Conservation (phyloP, 1,140 invertebrate species). For the Stenopsyche tienmushanensis region DNA sequence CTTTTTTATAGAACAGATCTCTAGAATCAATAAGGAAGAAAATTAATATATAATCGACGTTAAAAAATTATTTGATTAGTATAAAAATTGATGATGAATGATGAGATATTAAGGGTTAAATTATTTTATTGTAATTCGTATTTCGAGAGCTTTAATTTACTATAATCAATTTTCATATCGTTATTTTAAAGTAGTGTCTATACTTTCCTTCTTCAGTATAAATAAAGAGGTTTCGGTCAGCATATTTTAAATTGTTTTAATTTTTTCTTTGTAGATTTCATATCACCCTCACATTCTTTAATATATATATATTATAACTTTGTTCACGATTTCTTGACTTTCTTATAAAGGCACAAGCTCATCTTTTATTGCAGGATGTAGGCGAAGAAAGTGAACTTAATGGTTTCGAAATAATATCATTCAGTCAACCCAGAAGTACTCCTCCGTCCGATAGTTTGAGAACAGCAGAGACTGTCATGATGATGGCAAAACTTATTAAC, state of each 20-base stretch:
- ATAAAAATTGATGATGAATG: too few species aligned
- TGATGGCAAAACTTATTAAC: constrained; percentile 53
- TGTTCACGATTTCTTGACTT: constrained; percentile 20
- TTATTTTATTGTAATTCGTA: too few species aligned
- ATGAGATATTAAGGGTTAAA: too few species aligned
- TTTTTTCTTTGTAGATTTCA: constrained; percentile 1
- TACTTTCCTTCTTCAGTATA: constrained; percentile 5
- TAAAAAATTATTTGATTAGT: too few species aligned
- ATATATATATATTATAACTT: neutral
- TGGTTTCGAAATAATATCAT: constrained; percentile 53
- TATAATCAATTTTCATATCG: too few species aligned
- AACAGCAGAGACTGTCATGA: constrained; percentile 52
- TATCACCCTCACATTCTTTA: neutral
- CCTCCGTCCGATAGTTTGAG: constrained; percentile 52
- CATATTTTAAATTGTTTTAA: neutral
- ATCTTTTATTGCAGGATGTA: constrained; percentile 56
- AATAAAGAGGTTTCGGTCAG: constrained; percentile 18
- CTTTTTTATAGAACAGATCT: too few species aligned
- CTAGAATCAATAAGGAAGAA: too few species aligned
- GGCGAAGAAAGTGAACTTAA: constrained; percentile 55
- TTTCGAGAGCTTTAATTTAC: too few species aligned
- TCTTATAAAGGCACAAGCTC: constrained; percentile 41
- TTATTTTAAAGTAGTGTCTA: neutral
- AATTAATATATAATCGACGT: too few species aligned
- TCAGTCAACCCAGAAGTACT: constrained; percentile 54